Percentiles rank a stretch among this genome's conserved stretches.
Evolutionary conservation across 2,888 invertebrate genomes (phyloP).

Genomic region (Graphium colonna): DNA sequence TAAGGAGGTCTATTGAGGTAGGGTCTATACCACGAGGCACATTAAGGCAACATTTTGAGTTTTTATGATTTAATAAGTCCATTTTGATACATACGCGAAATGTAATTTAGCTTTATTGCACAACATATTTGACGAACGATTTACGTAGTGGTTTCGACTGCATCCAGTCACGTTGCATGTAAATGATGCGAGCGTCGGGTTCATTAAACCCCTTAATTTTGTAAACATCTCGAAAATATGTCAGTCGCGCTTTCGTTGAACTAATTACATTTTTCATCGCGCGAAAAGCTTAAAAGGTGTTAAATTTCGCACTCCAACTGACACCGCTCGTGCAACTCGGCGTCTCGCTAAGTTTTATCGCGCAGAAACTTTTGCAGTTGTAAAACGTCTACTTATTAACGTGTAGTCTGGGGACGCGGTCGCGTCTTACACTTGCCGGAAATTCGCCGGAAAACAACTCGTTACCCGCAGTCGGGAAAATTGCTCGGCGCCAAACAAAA

Average conservation of each 20-base stretch:
- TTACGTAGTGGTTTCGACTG: not conserved
- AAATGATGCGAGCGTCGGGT: not conserved
- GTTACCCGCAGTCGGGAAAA: too few relatives aligned
- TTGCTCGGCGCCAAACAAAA: too few relatives aligned
- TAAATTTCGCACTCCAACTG: slow-evolving; percentile 4
- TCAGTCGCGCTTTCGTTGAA: not conserved
- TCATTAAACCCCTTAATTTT: not conserved
- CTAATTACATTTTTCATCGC: slow-evolving; percentile 7
- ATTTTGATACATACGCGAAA: not conserved
- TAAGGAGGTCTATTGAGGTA: too few relatives aligned
- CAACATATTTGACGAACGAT: not conserved
- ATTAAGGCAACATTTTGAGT: not conserved
- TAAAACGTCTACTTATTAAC: slow-evolving; percentile 12
- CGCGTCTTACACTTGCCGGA: slow-evolving; percentile 8
- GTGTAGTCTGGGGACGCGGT: slow-evolving; percentile 1
- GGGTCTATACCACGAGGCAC: not conserved
- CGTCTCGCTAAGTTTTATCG: slow-evolving; percentile 6
- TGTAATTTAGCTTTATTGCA: not conserved
- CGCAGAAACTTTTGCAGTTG: slow-evolving; percentile 10
- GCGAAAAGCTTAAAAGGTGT: slow-evolving; percentile 4
- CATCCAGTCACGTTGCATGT: not conserved
- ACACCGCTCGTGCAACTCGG: slow-evolving; percentile 3
- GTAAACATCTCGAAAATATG: not conserved
- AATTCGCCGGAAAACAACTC: slow-evolving; percentile 6
- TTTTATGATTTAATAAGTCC: too few relatives aligned